phyloP scores from a whole-genome alignment of 2,113 vertebrate species.

The Orcinus orca region DNA sequence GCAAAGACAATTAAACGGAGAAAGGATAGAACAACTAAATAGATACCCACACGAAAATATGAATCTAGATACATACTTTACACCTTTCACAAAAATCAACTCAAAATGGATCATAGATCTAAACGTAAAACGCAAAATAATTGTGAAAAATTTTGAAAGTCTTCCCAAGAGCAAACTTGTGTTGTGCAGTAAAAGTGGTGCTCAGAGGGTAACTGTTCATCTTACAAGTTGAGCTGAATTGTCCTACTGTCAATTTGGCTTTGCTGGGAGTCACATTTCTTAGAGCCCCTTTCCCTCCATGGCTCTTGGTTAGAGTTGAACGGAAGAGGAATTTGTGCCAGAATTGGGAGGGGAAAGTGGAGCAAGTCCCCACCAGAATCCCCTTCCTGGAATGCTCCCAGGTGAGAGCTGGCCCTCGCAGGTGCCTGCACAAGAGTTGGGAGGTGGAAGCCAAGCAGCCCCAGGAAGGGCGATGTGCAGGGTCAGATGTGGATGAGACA shows the following conservation, averaged over 20 bases:
- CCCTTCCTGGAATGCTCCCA: background rate
- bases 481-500: background rate
- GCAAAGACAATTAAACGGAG: background rate
- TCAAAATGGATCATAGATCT: background rate
- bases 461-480: background rate
- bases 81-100: background rate
- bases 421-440: background rate
- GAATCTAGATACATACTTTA: background rate
- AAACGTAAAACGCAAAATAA: background rate
- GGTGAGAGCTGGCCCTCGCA: accelerated
- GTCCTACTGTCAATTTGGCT: accelerated
- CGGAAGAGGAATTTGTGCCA: background rate
- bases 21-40: background rate
- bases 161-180: background rate
- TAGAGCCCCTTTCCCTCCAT: background rate
- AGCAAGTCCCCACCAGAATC: background rate
- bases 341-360: background rate
- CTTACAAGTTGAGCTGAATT: background rate
- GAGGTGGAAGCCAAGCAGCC: background rate
- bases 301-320: background rate
- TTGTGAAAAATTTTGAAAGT: background rate
- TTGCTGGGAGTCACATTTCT: background rate
- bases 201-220: background rate
- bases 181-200: accelerated
- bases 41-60: background rate